Evolutionary conservation across 2,888 invertebrate species (phyloP), one percentile per base, ranked within the genome.

Genomic region (Callosobruchus maculatus): DNA sequence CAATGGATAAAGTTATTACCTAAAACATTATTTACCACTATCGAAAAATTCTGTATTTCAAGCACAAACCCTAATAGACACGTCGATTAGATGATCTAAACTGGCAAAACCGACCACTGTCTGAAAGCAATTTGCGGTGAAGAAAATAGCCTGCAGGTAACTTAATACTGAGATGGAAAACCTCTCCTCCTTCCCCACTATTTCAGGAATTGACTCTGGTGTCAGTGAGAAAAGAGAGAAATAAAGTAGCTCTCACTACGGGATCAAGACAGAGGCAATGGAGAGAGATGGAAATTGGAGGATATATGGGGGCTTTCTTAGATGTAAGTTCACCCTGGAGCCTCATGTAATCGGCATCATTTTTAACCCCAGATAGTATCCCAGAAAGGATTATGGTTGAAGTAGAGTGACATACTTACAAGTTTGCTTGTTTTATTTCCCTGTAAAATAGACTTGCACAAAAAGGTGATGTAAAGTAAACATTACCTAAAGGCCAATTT

Each of bases 281-380:
- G 75, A 76, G 77, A 76, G 76, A 70, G 77, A 72, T 76, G 77
- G 77, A 71, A 76, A 72, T 76, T 77, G 77, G 75, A 70, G 76
- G 77, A 79, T 79, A 81, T 81, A 80, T 81, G 80, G 80, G 80
- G 80, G 77, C 77, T 78, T 77, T 79, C 73, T 79, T 77, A 78
- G 77, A 76, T 78, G 78, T 81, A 82, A 82, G 80, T 81, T 82
- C 75, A 80, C 83, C 82, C 82, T 73, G 73, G 81, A 82, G 82
- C 79, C 80, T 75, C 79, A 18, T 49, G 13, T 82, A 83, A 83
- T 83, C 82, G 82, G 79, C 73, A 81, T 81, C 83, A 83, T 83
- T 83, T 83, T 83, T 83, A 83, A 83, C 82, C 79, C 77, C 73
- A 77, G 30, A 30, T 30, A 30, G 30, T 30, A 9, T 30, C 30